Evolutionary conservation across 2,113 vertebrate species (phyloP).

Genomic region (Physeter macrocephalus): DNA sequence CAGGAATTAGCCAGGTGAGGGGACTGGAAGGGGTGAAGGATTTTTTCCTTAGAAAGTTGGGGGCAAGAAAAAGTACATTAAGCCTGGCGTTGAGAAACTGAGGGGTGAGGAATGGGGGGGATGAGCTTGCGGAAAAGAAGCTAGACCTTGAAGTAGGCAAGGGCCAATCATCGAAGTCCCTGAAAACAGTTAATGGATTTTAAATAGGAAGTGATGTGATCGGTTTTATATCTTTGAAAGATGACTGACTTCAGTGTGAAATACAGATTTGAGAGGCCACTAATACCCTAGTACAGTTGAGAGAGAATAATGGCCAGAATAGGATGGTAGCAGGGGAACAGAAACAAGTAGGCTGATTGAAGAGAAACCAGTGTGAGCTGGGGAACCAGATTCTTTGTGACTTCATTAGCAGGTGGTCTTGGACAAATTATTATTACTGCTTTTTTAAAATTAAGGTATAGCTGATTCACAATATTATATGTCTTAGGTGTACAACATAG

Average conservation of each 20-base stretch:
- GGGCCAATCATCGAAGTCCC: neutral
- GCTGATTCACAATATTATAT: neutral
- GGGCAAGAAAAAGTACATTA: neutral
- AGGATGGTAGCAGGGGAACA: neutral
- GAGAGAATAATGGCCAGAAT: neutral
- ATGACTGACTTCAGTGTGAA: neutral
- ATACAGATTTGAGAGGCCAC: neutral
- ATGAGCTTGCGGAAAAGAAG: neutral
- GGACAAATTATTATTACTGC: neutral
- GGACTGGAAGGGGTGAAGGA: neutral
- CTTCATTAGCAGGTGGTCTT: neutral
- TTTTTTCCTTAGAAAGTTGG: neutral
- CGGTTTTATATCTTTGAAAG: neutral
- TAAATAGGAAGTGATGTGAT: neutral
- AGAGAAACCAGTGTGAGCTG: neutral
- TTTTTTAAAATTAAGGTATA: neutral
- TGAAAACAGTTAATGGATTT: neutral
- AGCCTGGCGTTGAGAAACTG: neutral
- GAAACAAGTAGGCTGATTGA: neutral
- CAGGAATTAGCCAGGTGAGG: neutral
- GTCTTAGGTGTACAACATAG: neutral
- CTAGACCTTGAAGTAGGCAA: neutral
- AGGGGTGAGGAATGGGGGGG: neutral
- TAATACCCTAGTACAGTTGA: neutral
- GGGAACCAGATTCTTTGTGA: neutral